A percentile compares a stretch with the other conserved stretches of the same genome.
Conservation (phyloP, 2,888 invertebrate genomes). For the Eupithecia inturbata region DNA sequence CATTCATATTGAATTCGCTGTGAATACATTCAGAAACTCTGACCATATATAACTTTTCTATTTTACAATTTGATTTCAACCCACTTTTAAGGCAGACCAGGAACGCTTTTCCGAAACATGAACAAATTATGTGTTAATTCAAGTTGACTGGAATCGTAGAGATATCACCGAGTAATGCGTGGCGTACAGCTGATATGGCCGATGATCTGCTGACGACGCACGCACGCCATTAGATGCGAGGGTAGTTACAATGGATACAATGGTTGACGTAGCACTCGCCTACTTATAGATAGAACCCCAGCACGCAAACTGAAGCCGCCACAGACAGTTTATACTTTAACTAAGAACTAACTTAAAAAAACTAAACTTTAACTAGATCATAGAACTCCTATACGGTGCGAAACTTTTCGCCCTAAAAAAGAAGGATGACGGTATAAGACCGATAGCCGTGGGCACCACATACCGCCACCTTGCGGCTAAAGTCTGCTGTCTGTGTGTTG, state of each 20-base stretch:
- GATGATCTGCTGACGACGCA: no score
- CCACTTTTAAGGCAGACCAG: neutral
- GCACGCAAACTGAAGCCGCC: neutral
- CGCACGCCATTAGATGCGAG: no score
- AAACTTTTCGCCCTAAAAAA: no score
- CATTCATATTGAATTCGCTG: neutral
- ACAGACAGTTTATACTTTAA: neutral
- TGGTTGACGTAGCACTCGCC: neutral
- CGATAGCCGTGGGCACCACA: no score
- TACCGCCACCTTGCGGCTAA: no score
- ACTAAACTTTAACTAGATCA: no score
- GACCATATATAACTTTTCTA: neutral
- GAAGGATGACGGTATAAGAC: no score
- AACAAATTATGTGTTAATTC: neutral
- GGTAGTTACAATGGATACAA: neutral
- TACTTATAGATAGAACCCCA: neutral
- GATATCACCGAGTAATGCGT: neutral
- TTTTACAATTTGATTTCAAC: neutral
- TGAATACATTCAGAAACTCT: neutral
- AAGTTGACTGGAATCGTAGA: neutral
- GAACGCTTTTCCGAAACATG: neutral
- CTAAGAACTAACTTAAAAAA: no score
- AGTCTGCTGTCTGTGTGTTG: no score
- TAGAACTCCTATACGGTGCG: no score
- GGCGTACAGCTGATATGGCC: no score